Percentiles rank a stretch among this genome's conserved stretches.
Conservation (phyloP, 2,113 vertebrate genomes). For the Chrysochloris asiatica region DNA sequence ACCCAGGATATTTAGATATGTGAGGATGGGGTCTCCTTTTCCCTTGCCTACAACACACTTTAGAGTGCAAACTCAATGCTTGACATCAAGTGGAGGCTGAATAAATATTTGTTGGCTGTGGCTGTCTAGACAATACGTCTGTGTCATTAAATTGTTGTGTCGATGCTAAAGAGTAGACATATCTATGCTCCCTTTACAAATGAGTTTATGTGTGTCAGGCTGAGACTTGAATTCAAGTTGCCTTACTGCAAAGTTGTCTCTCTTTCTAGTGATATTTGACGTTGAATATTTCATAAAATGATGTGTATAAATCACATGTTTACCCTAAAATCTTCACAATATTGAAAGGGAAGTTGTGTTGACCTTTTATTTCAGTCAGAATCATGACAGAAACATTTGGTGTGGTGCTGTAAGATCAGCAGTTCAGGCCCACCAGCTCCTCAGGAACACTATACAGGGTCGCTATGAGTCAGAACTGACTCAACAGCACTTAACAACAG, state of each 20-base stretch:
- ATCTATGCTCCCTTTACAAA: not conserved
- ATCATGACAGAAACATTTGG: not conserved
- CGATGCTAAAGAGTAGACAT: not conserved
- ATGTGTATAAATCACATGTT: slow-evolving; percentile 6
- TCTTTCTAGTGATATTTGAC: not conserved
- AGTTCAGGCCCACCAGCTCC: too few species aligned
- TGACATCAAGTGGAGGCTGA: not conserved
- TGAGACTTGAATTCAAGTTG: slow-evolving; percentile 12
- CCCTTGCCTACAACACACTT: too few species aligned
- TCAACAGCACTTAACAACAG: not conserved
- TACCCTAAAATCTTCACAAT: slow-evolving; percentile 1
- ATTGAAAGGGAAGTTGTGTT: not conserved
- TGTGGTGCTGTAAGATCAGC: too few species aligned
- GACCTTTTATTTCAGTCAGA: not conserved
- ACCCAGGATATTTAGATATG: too few species aligned
- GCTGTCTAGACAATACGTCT: not conserved
- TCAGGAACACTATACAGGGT: too few species aligned
- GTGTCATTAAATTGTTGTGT: not conserved
- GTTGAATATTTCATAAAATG: not conserved
- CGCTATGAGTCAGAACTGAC: too few species aligned
- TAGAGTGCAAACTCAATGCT: not conserved
- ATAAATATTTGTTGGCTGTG: not conserved
- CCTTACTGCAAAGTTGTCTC: not conserved
- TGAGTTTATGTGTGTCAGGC: not conserved
- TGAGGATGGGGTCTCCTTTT: too few species aligned